Evolutionary conservation across 2,113 vertebrate species (phyloP).

Genomic region (Alexandromys fortis): DNA sequence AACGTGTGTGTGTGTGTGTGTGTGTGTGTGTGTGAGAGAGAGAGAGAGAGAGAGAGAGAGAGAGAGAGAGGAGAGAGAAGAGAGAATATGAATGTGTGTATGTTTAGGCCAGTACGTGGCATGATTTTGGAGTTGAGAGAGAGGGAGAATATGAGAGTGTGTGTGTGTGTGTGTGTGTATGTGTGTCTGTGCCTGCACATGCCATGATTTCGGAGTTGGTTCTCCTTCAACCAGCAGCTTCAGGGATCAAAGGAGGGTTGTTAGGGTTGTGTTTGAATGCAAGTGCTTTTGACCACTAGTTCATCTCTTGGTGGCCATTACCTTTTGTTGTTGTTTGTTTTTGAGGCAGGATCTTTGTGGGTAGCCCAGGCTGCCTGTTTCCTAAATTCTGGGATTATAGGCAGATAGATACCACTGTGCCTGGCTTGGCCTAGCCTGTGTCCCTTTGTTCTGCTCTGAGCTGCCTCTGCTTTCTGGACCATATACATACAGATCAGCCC

Average conservation of each 20-base stretch:
- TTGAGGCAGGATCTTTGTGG: background rate
- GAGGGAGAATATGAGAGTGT: too few species aligned
- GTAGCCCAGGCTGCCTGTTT: background rate
- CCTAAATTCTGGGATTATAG: background rate
- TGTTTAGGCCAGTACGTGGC: too few species aligned
- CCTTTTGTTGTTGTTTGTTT: background rate
- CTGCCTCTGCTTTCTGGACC: background rate
- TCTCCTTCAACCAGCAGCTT: background rate
- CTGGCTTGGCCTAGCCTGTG: background rate
- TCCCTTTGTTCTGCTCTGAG: rapidly evolving
- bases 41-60: too few species aligned
- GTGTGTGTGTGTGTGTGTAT: too few species aligned
- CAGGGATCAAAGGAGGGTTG: background rate
- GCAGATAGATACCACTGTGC: too few species aligned
- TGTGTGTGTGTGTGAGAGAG: background rate
- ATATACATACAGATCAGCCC: background rate
- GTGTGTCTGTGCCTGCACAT: background rate
- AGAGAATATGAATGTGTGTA: background rate
- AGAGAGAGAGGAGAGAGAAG: too few species aligned
- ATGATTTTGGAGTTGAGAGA: too few species aligned
- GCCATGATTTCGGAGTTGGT: background rate
- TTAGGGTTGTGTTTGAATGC: background rate
- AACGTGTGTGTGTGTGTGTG: background rate
- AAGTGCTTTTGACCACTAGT: background rate
- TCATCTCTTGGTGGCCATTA: background rate